These are phyloP conservation scores for Phylloscopus whistleri DNA, from an alignment of 2,113 vertebrate genomes.

Conservation along the genomic window DNA sequence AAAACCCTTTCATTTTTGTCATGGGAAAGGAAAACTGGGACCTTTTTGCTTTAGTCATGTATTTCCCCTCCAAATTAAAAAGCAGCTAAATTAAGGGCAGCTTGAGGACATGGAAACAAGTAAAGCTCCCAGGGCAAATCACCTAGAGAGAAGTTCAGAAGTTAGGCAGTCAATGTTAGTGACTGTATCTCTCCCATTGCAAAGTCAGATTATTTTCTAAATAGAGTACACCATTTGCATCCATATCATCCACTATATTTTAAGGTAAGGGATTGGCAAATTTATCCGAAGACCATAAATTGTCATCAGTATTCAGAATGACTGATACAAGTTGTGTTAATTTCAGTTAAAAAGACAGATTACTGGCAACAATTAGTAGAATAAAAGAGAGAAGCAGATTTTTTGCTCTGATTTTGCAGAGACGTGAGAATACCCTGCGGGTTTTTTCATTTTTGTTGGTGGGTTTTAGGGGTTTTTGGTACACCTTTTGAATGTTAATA, in stretches of 20 bases:
- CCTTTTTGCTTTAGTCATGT: background rate
- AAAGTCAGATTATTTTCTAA: background rate
- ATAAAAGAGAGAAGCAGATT: background rate
- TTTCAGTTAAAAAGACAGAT: background rate
- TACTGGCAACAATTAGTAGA: conserved; percentile 4
- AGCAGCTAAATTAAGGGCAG: background rate
- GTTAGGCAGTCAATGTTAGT: background rate
- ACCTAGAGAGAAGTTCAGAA: background rate
- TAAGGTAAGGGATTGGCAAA: background rate
- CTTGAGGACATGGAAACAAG: background rate
- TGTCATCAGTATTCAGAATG: conserved; percentile 11
- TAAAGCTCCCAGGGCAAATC: background rate
- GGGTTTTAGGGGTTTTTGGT: background rate
- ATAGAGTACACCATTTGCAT: background rate
- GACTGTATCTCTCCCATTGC: background rate
- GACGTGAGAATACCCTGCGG: conserved; percentile 11
- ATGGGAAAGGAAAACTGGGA: background rate
- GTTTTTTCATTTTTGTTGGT: background rate
- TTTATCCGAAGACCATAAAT: conserved; percentile 29
- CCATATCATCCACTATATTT: background rate
- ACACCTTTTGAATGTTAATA: conserved; percentile 60
- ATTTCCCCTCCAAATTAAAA: background rate
- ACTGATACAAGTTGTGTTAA: conserved; percentile 3
- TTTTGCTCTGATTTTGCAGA: conserved; percentile 35
- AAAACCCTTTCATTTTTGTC: background rate